Evolutionary conservation across 2,888 invertebrate genomes (phyloP).

Genomic region (Chorisops tibialis): DNA sequence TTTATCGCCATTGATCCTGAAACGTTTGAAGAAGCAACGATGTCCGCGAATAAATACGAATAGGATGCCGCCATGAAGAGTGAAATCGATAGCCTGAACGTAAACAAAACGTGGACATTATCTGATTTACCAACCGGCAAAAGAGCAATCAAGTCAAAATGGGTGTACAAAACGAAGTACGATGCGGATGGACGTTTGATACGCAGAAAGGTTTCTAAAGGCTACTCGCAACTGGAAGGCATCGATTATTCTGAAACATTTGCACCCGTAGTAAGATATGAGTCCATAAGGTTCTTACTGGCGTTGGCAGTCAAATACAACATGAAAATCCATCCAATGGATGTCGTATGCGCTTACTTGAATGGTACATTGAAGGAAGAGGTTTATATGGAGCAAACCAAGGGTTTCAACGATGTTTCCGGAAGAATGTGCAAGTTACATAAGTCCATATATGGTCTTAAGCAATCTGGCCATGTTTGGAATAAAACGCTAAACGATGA

Average conservation of each 20-base stretch:
- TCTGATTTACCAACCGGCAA: neutral
- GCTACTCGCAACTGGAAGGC: too few species aligned
- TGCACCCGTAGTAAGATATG: neutral
- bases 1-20: too few species aligned
- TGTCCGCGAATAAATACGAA: neutral
- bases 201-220: too few species aligned
- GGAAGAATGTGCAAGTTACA: too few species aligned
- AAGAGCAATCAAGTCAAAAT: too few species aligned
- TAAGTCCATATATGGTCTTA: neutral
- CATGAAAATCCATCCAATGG: constrained; percentile 8
- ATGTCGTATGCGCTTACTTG: constrained; percentile 11
- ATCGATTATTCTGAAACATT: neutral
- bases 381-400: neutral
- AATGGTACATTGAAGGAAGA: constrained; percentile 2
- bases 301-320: constrained; percentile 8
- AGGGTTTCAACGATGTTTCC: neutral
- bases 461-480: neutral
- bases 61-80: neutral
- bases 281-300: constrained; percentile 1
- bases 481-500: neutral
- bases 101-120: too few species aligned
- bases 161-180: too few species aligned
- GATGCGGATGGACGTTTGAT: neutral
- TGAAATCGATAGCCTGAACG: neutral
- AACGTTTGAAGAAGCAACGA: too few species aligned